Base-by-base conservation (phyloP, 2,113 vertebrate genomes). In the Cavia porcellus region DNA sequence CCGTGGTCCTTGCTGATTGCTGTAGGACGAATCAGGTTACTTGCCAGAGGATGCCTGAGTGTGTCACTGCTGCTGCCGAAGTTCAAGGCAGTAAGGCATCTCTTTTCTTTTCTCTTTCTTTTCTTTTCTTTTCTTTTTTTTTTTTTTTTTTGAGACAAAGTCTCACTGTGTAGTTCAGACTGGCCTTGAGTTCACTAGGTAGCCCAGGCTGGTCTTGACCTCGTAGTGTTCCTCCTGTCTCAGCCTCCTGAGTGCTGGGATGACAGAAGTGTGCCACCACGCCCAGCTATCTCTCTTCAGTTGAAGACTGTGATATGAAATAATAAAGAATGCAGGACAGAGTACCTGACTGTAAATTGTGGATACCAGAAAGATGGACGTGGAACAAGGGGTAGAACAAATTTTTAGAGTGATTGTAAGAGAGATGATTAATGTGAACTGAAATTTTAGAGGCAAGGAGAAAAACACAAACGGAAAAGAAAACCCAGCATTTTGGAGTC, bases 371-470 rank as follows among this genome's bases (percentile, higher is more conserved):
- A 70, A 64, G 66, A n/a, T 45, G 50, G 55, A 45, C 32, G 42
- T 45, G 64, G 84, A 45, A 47, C 28, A 70, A 92, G 47, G 42
- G 9, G 52, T 8, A 35, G 59, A 61, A 57, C 2, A 74, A 55
- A 32, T 91, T 88, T 88, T 92, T 88, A 42, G 9, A 50, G 83
- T 50, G 55, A 91, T 38, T 72, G 50, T 83, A 47, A 82, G 75
- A 85, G 55, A 55, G 30, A 3, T 30, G 42, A 72, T 80, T 93
- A 90, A 50, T 57, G 81, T 66, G 55, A 61, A 57, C n/a, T 72
- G 90, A 86, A 93, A 79, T 86, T 89, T 90, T 90, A 92, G 74
- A 88, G 59, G 72, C 68, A 74, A 86, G 64, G 85, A 77, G 81
- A 66, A 86, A 94, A 88, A 82, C 32, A 45, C 59, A 82, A 77